Conservation (phyloP, 2,113 vertebrate species). For the Anthoscopus minutus region DNA sequence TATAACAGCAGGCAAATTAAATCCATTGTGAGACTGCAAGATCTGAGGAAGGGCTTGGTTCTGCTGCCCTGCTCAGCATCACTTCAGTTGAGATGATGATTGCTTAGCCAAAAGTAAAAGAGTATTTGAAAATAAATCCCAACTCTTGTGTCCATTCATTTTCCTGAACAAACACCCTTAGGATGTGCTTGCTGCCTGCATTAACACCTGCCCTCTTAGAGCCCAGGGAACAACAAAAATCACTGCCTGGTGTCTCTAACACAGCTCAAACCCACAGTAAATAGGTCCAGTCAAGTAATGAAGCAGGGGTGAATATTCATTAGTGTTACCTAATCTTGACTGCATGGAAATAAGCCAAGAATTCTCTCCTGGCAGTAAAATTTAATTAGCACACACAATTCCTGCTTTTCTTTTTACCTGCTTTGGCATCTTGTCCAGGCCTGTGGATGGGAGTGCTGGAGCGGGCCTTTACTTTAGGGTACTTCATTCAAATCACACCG, state of each 20-base stretch:
- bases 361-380: background rate
- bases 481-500: background rate
- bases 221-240: background rate
- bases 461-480: background rate
- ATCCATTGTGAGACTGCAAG: background rate
- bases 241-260: background rate
- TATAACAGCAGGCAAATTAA: background rate
- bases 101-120: background rate
- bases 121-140: background rate
- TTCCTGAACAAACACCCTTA: background rate
- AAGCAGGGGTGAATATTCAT: background rate
- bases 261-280: background rate
- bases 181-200: background rate
- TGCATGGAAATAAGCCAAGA: background rate
- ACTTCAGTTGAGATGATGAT: background rate
- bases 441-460: rapidly evolving
- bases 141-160: background rate
- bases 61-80: background rate
- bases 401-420: slow-evolving; percentile 37
- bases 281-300: background rate
- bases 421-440: slow-evolving; percentile 15
- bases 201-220: background rate
- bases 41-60: background rate
- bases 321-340: background rate
- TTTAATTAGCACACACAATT: background rate